These are phyloP conservation scores for Abramis brama DNA, from an alignment of 2,113 vertebrate genomes.

Conservation along the genomic window DNA sequence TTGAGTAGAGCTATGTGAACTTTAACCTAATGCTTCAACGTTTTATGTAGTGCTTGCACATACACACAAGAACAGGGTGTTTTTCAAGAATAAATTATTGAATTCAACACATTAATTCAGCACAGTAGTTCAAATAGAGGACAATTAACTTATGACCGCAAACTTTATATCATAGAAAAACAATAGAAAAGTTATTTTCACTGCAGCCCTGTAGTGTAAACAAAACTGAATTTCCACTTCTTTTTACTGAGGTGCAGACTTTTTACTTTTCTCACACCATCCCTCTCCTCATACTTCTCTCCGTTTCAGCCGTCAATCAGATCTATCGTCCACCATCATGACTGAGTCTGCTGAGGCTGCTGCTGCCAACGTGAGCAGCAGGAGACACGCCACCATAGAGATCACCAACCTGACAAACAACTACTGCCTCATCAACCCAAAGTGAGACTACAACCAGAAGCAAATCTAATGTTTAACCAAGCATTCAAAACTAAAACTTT, in stretches of 20 bases:
- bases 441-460: constrained; percentile 56
- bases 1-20: neutral
- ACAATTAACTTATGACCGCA: neutral
- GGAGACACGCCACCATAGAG: constrained; percentile 69
- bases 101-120: neutral
- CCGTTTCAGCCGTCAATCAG: neutral
- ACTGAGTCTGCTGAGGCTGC: constrained; percentile 71
- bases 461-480: constrained; percentile 4
- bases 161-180: neutral
- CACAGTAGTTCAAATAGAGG: neutral
- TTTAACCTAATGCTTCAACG: neutral
- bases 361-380: constrained; percentile 65
- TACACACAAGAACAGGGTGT: neutral
- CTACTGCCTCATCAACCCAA: constrained; percentile 74
- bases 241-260: constrained; percentile 6
- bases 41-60: constrained; percentile 1
- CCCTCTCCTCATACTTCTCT: neutral
- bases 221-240: neutral
- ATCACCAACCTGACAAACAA: constrained; percentile 69
- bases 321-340: constrained; percentile 56
- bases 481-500: neutral
- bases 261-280: neutral
- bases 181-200: constrained; percentile 14
- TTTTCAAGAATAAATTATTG: neutral
- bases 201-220: neutral